A percentile compares a stretch with the other conserved stretches of the same genome.
Conservation (phyloP, 2,113 vertebrate species). For the Rhipidura dahli region DNA sequence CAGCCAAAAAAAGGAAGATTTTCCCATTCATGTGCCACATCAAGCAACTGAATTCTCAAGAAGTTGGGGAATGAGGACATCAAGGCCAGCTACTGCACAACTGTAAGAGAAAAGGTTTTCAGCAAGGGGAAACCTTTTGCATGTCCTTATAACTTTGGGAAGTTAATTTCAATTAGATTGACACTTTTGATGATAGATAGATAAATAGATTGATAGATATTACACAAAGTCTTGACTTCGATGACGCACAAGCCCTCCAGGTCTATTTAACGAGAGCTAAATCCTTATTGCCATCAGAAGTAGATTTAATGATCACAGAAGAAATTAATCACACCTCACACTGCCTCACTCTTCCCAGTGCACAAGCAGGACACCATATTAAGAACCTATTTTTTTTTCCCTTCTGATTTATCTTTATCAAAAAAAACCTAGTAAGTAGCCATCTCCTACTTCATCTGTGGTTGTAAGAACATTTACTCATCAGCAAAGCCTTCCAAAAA, state of each 20-base stretch:
- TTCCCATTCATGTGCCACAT: background rate
- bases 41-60: background rate
- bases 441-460: background rate
- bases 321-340: conserved; percentile 12
- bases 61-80: background rate
- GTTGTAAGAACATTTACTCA: background rate
- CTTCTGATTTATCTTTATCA: background rate
- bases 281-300: conserved; percentile 1
- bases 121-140: background rate
- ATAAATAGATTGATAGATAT: background rate
- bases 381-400: background rate
- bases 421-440: background rate
- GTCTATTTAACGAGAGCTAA: background rate
- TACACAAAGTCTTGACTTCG: background rate
- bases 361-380: background rate
- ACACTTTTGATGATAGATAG: background rate
- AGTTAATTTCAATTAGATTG: background rate
- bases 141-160: background rate
- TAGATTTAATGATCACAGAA: background rate
- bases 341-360: background rate
- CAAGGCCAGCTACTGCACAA: background rate
- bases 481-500: background rate
- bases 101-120: background rate
- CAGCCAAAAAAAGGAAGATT: background rate
- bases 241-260: conserved; percentile 1